These are phyloP conservation scores for Apis mellifera DNA, from an alignment of 1,140 invertebrate genomes.

Conservation along the genomic window DNA sequence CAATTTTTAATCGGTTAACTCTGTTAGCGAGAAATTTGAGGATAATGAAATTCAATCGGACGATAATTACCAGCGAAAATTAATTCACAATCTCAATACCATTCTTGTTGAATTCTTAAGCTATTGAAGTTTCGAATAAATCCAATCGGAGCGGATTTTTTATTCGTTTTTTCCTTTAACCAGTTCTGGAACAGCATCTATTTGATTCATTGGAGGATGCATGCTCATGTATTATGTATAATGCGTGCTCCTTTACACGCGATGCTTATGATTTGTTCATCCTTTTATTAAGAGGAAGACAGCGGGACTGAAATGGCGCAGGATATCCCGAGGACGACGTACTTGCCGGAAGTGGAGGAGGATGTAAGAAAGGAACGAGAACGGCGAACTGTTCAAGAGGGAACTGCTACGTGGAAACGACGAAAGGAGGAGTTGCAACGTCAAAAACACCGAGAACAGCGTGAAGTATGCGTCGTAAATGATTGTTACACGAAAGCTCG, in stretches of 20 bases:
- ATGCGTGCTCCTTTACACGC: background rate
- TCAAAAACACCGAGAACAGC: conserved; percentile 77
- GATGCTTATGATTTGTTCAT: conserved; percentile 39
- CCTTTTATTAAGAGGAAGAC: conserved; percentile 46
- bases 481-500: conserved; percentile 25
- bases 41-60: too few species aligned
- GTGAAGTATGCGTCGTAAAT: conserved; percentile 74
- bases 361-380: conserved; percentile 69
- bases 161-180: conserved; percentile 6
- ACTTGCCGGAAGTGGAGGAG: conserved; percentile 74
- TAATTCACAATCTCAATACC: background rate
- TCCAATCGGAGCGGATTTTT: too few species aligned
- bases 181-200: conserved; percentile 1
- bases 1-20: background rate
- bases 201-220: conserved; percentile 22
- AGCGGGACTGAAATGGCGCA: conserved; percentile 62
- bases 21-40: too few species aligned
- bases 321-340: conserved; percentile 70
- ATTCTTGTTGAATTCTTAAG: too few species aligned
- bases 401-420: conserved; percentile 70
- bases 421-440: conserved; percentile 75
- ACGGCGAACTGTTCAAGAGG: conserved; percentile 71
- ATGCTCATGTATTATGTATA: conserved; percentile 3
- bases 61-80: background rate
- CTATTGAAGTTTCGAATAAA: background rate